Base-by-base conservation (phyloP, 2,888 invertebrate genomes). In the Brachycybe producta region DNA sequence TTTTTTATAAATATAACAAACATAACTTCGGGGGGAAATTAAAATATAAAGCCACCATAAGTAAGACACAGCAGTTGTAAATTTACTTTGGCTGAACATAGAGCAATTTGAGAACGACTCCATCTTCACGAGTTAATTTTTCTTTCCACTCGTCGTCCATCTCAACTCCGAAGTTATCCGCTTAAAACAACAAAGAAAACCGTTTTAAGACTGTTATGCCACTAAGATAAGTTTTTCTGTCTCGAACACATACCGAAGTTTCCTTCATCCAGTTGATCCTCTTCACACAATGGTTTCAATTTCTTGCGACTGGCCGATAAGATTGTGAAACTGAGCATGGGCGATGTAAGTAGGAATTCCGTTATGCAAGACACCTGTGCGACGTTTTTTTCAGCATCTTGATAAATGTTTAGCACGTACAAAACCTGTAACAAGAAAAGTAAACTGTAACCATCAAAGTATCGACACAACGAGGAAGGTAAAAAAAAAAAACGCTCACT, bases 311-410 rank as follows among this genome's bases (percentile, higher is more conserved):
- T 77, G 1, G 90, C 86, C 61, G 86, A 84, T 2, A 83, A 76
- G 56, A 94, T 84, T 51, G 85, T 84, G 65, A 90, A 86, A 62
- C 90, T 88, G 41, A 95, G 70, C 59, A 91, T 83, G 0, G 91
- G 84, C 58, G 84, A 84, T 1, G 86, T 85, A 43, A 94, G 68
- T 42, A 84, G 73, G 65, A 92, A 90, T 69, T 92, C 90, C 0
- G 90, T 80, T 50, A 92, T 38, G 5, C 55, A 67, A 49, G 62
- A 61, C 24, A 69, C 57, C 52, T 62, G 62, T 8, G 65, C 66
- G 21, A 60, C 57, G 41, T 60, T 59, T 2, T 57, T 55, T 2
- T 57, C 53, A 17, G 57, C 52, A 51, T 66, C 65, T 54, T 67
- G 67, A 51, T 75, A 68, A 26, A 84, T 68, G 62, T 82, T 78